phyloP scores from a whole-genome alignment of 1,140 invertebrate genomes.

The Scylla paramamosain region DNA sequence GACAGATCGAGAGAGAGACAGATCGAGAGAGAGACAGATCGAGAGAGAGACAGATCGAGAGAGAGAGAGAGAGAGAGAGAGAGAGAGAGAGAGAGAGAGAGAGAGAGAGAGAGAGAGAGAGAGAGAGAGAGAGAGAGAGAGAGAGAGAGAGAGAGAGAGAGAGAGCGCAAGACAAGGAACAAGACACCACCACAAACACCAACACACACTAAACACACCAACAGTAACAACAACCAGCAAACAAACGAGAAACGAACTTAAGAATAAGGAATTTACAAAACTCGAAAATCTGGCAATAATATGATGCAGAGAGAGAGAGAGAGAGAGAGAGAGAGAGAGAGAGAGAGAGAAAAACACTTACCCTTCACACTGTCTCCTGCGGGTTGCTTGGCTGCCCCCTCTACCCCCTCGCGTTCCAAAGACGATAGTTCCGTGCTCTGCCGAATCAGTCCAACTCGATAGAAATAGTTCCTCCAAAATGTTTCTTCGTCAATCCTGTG shows the following conservation, averaged over 20 bases:
- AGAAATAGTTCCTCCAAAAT: slow-evolving; percentile 99
- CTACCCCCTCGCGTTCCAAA: slow-evolving; percentile 83
- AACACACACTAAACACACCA: background rate
- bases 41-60: no score
- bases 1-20: no score
- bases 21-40: no score
- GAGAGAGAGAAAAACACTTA: slow-evolving; percentile 39
- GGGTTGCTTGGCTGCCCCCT: slow-evolving; percentile 63
- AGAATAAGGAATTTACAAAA: background rate
- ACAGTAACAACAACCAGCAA: background rate
- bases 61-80: background rate
- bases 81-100: slow-evolving; percentile 33
- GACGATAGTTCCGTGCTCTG: slow-evolving; percentile 94
- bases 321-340: background rate
- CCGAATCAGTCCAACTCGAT: slow-evolving; percentile 97
- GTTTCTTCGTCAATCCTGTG: slow-evolving; percentile 93
- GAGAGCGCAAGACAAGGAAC: no score
- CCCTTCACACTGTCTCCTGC: slow-evolving; percentile 76
- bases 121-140: no score
- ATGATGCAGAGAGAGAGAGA: background rate
- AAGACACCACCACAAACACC: background rate
- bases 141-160: no score
- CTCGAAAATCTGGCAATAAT: background rate
- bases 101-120: slow-evolving; percentile 29
- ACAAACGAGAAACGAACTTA: background rate